phyloP scores from a whole-genome alignment of 1,140 invertebrate species.

The Conus betulinus region DNA sequence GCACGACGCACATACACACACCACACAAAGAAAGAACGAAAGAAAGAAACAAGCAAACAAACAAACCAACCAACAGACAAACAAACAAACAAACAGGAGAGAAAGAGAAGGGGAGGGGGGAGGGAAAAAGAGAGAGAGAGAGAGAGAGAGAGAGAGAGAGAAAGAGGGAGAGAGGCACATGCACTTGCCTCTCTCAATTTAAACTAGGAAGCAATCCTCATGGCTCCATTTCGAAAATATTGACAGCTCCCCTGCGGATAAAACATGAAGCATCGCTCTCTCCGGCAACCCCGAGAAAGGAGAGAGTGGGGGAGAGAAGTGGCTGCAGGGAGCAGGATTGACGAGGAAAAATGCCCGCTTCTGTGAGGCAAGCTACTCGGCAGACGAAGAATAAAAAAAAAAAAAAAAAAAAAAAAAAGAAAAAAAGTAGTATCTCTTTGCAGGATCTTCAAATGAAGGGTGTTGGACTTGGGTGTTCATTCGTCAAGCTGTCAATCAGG shows the following conservation, averaged over 20 bases:
- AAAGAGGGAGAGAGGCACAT: neutral
- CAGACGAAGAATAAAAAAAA: neutral
- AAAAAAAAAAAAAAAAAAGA: neutral
- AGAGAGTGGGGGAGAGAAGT: neutral
- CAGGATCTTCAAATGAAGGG: slow-evolving; percentile 3
- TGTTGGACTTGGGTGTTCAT: slow-evolving; percentile 4
- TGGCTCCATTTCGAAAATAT: neutral
- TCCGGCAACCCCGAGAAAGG: neutral
- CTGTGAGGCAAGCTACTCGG: neutral
- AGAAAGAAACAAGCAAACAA: no score
- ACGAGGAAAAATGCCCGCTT: neutral
- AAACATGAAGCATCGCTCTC: slow-evolving; percentile 7
- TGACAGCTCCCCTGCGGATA: slow-evolving; percentile 5
- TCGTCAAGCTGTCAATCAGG: slow-evolving; percentile 10
- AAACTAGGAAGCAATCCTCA: neutral
- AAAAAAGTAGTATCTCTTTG: neutral
- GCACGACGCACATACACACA: no score
- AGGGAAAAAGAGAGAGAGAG: neutral
- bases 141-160: neutral
- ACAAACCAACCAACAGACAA: no score
- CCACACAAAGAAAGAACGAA: no score
- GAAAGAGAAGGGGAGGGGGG: no score
- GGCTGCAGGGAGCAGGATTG: neutral
- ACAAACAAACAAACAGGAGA: no score
- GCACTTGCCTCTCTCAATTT: neutral